Percentiles rank a stretch among this genome's conserved stretches.
phyloP scores from a whole-genome alignment of 2,797 vertebrate species.

The Chaunax sp. region DNA sequence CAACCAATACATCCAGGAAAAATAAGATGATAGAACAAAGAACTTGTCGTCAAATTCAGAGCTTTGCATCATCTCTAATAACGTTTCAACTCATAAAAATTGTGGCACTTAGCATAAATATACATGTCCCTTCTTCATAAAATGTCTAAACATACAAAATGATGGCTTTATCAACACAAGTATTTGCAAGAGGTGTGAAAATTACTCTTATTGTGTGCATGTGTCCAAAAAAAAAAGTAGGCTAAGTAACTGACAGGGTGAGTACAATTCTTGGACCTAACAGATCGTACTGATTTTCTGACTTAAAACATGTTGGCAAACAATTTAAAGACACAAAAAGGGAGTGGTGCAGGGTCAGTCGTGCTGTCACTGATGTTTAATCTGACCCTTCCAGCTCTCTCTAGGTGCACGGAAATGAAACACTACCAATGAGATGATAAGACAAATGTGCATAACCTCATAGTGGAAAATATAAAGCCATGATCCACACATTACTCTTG shows the following conservation, averaged over 20 bases:
- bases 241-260: constrained; percentile 10
- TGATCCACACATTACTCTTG: constrained; percentile 15
- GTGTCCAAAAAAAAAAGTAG: constrained; percentile 7
- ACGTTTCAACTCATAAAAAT: constrained; percentile 14
- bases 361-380: constrained; percentile 14
- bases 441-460: constrained; percentile 35
- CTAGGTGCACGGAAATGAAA: constrained; percentile 34
- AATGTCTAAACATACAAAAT: constrained; percentile 14
- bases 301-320: constrained; percentile 42
- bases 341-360: not conserved
- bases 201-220: constrained; percentile 9
- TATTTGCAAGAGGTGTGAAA: constrained; percentile 6
- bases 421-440: constrained; percentile 48
- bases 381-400: constrained; percentile 6
- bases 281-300: not conserved
- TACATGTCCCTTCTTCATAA: constrained; percentile 37
- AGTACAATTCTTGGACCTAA: constrained; percentile 5
- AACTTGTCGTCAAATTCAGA: constrained; percentile 16
- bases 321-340: constrained; percentile 13
- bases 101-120: constrained; percentile 47
- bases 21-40: constrained; percentile 13
- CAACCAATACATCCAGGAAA: constrained; percentile 26
- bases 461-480: constrained; percentile 32
- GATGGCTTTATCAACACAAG: constrained; percentile 24
- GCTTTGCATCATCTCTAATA: constrained; percentile 13